Evolutionary conservation across 2,888 invertebrate genomes (phyloP).

Genomic region (Girardia tigrina): DNA sequence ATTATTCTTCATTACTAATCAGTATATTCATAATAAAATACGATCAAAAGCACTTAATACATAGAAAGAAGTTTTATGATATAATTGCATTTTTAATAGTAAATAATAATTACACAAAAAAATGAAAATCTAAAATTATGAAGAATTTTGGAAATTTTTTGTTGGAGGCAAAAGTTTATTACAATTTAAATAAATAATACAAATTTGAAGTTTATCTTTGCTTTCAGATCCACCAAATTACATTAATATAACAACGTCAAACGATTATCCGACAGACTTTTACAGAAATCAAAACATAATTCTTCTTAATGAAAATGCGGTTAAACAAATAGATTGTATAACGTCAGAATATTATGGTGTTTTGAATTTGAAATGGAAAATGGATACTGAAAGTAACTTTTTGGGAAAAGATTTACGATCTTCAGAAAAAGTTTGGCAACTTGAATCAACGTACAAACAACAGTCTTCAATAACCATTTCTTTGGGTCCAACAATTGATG

Average conservation of each 20-base stretch:
- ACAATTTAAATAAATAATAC: no score
- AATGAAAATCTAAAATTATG: no score
- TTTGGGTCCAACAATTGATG: not conserved
- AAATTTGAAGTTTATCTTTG: not conserved
- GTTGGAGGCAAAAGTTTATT: no score
- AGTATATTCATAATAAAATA: no score
- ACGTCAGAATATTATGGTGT: not conserved
- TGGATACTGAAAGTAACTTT: not conserved
- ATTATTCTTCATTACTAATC: no score
- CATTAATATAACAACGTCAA: not conserved
- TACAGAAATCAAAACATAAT: not conserved
- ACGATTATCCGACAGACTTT: not conserved
- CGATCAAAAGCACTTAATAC: no score
- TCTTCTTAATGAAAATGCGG: not conserved
- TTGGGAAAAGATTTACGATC: not conserved
- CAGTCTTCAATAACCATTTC: not conserved
- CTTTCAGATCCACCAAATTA: not conserved
- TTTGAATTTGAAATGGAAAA: slow-evolving; percentile 3
- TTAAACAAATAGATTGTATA: not conserved
- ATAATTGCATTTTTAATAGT: no score
- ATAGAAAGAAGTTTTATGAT: no score
- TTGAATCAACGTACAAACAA: not conserved
- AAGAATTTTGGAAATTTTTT: no score
- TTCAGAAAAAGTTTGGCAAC: not conserved
- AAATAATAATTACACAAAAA: no score